These are phyloP conservation scores for Anarrhichthys ocellatus DNA, from an alignment of 2,113 vertebrate genomes.

Conservation along the genomic window DNA sequence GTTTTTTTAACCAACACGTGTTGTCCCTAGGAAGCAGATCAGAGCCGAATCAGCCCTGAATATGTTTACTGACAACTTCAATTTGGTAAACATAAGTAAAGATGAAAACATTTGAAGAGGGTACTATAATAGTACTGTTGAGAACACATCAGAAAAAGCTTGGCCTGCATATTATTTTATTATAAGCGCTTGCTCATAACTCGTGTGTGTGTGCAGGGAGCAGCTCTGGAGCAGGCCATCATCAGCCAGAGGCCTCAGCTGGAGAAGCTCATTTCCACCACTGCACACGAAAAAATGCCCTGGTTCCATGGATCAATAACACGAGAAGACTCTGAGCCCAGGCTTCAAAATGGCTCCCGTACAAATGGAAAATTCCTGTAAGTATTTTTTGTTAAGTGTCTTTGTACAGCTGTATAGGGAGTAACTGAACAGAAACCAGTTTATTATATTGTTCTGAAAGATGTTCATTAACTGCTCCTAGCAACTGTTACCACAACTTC, in stretches of 20 bases:
- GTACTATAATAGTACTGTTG: neutral
- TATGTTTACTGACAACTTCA: neutral
- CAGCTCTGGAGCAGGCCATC: slow-evolving; percentile 95
- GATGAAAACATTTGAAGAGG: neutral
- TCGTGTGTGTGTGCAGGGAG: slow-evolving; percentile 81
- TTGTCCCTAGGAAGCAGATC: neutral
- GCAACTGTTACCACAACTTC: too few species aligned
- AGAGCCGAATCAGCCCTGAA: neutral
- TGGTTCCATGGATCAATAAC: slow-evolving; percentile 95
- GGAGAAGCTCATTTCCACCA: slow-evolving; percentile 96
- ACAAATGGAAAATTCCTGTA: slow-evolving; percentile 94
- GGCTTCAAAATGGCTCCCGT: slow-evolving; percentile 85
- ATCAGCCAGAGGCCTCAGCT: slow-evolving; percentile 97
- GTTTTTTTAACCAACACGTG: neutral
- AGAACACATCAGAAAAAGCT: neutral
- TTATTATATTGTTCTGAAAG: neutral
- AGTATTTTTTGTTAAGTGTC: slow-evolving; percentile 66
- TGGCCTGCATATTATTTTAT: neutral
- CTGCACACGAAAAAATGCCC: slow-evolving; percentile 95
- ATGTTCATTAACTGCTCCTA: too few species aligned
- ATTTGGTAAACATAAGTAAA: neutral
- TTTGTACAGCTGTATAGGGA: neutral
- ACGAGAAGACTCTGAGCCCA: slow-evolving; percentile 88
- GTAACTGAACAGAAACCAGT: neutral
- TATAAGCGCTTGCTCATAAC: neutral